Evolutionary conservation across 2,113 vertebrate genomes (phyloP).

Genomic region (Oceanites oceanicus): DNA sequence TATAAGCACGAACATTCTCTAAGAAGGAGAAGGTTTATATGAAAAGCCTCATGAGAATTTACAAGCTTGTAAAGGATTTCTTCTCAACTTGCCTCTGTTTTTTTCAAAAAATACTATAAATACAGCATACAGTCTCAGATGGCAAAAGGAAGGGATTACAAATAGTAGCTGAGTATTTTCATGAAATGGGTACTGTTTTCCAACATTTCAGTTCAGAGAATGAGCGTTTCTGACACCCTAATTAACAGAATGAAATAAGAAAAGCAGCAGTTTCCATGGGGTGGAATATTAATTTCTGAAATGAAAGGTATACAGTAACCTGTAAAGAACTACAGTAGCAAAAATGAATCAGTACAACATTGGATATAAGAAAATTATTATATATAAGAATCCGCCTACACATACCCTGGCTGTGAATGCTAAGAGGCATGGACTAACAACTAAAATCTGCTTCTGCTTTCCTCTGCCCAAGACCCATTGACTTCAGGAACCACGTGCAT

Average conservation of each 20-base stretch:
- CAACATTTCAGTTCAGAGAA: neutral
- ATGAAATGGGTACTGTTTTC: neutral
- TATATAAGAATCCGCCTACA: neutral
- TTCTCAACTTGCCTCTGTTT: neutral
- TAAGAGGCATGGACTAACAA: neutral
- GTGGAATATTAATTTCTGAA: neutral
- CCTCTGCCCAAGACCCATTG: neutral
- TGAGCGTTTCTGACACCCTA: neutral
- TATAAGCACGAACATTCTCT: neutral
- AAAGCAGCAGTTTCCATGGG: neutral
- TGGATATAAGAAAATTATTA: neutral
- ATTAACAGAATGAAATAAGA: neutral
- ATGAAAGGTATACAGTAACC: neutral
- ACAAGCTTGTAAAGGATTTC: neutral
- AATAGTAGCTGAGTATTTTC: neutral
- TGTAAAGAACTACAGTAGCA: neutral
- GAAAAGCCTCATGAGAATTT: slow-evolving; percentile 8
- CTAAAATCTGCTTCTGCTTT: neutral
- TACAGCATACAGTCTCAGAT: neutral
- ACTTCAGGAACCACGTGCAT: rapidly evolving
- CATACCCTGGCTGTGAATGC: neutral
- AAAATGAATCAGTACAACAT: neutral
- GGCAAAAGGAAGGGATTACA: neutral
- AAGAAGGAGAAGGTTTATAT: neutral
- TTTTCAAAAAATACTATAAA: neutral